Base-by-base conservation (phyloP, 1,140 invertebrate species). In the Zaprionus vittiger region DNA sequence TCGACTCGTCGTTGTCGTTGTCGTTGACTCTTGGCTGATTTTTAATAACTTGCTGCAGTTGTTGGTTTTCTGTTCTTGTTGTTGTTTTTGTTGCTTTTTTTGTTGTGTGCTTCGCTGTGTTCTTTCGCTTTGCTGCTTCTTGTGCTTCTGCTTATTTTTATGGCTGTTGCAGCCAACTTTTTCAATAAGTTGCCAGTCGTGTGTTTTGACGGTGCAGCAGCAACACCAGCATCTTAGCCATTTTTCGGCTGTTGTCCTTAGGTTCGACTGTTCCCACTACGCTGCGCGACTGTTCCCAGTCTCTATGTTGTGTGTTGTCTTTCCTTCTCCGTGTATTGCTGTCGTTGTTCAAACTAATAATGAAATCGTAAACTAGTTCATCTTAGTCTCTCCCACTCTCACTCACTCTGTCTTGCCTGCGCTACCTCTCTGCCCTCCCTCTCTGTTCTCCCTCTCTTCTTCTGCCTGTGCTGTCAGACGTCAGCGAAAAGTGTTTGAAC, bases 321-420 rank as follows among this genome's bases (percentile, higher is more conserved):
- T 49, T 52, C 38, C 44, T 55, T 49, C 22, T 70, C 56, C 68
- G 31, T 34, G 56, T 67, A 34, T 71, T 52, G 52, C 49, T 87
- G 80, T 73, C 84, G 78, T 76, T 84, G 85, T 77, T 90, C 84
- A 89, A 89, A 90, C 84, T 89, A 89, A 89, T 89, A 89, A 89
- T 89, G 84, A 89, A 89, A 90, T 89, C 85, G 84, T 89, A 89
- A 89, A 89, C 84, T 89, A 89, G 84, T 90, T 84, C 84, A 89
- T 90, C 84, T 81, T 77, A 47, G 41, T 47, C 78, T 77, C 20
- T 79, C 34, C n/a, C 54, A 44, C 20, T 41, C 28, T 24, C 34
- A n/a, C 15, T 52, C 28, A 20, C 34, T 28, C 44, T 66, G 28
- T 17, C 47, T 67, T 22, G 66, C 17, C 24, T 12, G 15, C 2